A percentile compares a stretch with the other conserved stretches of the same genome.
phyloP scores from a whole-genome alignment of 1,140 invertebrate genomes.

The Teleopsis dalmanni region DNA sequence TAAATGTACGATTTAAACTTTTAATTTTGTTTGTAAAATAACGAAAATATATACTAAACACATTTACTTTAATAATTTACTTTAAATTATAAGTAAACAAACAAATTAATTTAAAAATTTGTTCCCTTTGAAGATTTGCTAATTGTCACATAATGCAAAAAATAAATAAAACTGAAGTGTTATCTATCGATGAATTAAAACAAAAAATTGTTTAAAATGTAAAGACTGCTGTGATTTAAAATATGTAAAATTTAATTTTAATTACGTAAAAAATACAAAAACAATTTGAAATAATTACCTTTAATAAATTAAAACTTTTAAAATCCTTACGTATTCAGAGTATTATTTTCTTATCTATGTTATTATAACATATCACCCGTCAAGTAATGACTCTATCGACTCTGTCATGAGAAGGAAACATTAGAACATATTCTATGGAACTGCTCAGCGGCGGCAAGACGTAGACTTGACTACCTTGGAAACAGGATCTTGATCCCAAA shows the following conservation, averaged over 20 bases:
- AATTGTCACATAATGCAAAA: neutral
- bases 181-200: neutral
- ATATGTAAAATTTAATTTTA: constrained; percentile 30
- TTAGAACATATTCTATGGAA: neutral
- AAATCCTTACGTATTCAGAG: constrained; percentile 6
- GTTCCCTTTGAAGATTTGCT: neutral
- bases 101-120: neutral
- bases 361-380: neutral
- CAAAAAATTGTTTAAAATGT: constrained; percentile 5
- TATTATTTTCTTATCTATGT: neutral
- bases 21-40: neutral
- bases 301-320: constrained; percentile 40
- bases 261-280: constrained; percentile 12
- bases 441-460: neutral
- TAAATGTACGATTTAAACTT: neutral
- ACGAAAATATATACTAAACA: neutral
- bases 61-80: neutral
- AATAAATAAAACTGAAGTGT: neutral
- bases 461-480: neutral
- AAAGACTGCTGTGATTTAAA: constrained; percentile 45
- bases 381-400: neutral
- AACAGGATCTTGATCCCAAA: too few relatives aligned
- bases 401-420: neutral
- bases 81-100: neutral
- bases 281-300: constrained; percentile 20